Evolutionary conservation across 92 coral and sea anemone species (phyloP).

Genomic region (Palythoa heliodiscus): DNA sequence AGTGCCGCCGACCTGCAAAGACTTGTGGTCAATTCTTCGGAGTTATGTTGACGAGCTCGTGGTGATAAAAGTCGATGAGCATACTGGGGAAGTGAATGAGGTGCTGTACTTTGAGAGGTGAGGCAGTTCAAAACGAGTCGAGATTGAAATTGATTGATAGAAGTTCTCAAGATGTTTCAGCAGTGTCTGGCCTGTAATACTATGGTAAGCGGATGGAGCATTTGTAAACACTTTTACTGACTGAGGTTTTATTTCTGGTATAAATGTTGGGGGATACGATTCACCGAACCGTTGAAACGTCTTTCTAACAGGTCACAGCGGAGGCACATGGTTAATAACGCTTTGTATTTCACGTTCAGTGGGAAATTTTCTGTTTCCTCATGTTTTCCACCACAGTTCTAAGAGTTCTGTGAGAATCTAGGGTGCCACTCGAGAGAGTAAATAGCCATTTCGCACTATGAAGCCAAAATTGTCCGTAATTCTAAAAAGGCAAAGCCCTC

Average conservation of each 20-base stretch:
- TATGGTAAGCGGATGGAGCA: slow-evolving; percentile 8
- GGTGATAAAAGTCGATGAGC: not conserved
- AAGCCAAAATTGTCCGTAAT: not conserved
- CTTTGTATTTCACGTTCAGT: not conserved
- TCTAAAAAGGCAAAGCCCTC: slow-evolving; percentile 4
- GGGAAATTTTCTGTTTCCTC: not conserved
- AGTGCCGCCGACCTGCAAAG: slow-evolving; percentile 28
- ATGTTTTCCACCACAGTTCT: not conserved
- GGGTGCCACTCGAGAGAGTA: not conserved
- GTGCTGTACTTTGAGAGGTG: not conserved
- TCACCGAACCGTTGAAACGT: slow-evolving; percentile 41
- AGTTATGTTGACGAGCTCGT: slow-evolving; percentile 21
- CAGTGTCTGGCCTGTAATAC: slow-evolving; percentile 41
- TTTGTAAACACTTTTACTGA: not conserved
- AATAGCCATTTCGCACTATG: not conserved
- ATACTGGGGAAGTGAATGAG: slow-evolving; percentile 5
- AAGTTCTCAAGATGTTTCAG: slow-evolving; percentile 15
- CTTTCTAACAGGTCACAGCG: slow-evolving; percentile 3
- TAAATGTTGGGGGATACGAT: not conserved
- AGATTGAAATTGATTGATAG: not conserved
- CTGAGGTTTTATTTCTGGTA: not conserved
- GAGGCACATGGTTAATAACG: slow-evolving; percentile 27
- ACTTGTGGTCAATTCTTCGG: slow-evolving; percentile 40
- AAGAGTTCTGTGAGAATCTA: not conserved
- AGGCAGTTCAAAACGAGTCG: slow-evolving; percentile 4